Base-by-base conservation (phyloP, 2,888 invertebrate genomes). In the Microplitis manilae region DNA sequence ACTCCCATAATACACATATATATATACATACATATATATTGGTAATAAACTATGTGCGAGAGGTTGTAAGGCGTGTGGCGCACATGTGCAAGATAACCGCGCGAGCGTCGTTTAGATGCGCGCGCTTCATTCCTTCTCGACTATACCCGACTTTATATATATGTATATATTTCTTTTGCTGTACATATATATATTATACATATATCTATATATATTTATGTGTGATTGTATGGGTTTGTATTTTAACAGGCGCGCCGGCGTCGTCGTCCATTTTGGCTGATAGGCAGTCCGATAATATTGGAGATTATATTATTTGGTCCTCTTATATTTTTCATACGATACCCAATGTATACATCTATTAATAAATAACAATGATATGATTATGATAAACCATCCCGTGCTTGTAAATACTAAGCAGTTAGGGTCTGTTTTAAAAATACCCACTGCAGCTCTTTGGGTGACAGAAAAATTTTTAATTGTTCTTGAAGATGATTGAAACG, bases 61-160 rank as follows among this genome's bases (percentile, higher is more conserved):
- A 68, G 83, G 81, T 81, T 84, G 76, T 85, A 84, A 85, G 84
- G 86, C 86, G 87, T 87, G 87, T 85, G 85, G 85, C 82, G 83
- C 87, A 86, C 87, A 86, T 87, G 87, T 87, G 84, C 85, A 15
- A 73, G 73, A 73, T 73, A 73, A 67, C 64, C 67, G 73, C 73
- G 59, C 62, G 62, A 61, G 64, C 72, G 59, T 41, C 17, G 15
- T 20, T 4, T 59, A 67, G 60, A 15, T 38, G 9, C 15, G n/a
- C 38, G 41, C 50, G 59, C 65, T 67, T 64, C 60, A 59, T 61
- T 17, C 61, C 62, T 72, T 40, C 40, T 9, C 15, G 39, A 61
- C 41, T 30, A 30, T 30, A 59, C 50, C 30, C 13, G 5, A 17
- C n/a, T 67, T 2, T 68, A 41, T 68, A 9, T 30, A 2, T 70